These are phyloP conservation scores for Acrocephalus arundinaceus DNA, from an alignment of 2,113 vertebrate species.

Conservation along the genomic window DNA sequence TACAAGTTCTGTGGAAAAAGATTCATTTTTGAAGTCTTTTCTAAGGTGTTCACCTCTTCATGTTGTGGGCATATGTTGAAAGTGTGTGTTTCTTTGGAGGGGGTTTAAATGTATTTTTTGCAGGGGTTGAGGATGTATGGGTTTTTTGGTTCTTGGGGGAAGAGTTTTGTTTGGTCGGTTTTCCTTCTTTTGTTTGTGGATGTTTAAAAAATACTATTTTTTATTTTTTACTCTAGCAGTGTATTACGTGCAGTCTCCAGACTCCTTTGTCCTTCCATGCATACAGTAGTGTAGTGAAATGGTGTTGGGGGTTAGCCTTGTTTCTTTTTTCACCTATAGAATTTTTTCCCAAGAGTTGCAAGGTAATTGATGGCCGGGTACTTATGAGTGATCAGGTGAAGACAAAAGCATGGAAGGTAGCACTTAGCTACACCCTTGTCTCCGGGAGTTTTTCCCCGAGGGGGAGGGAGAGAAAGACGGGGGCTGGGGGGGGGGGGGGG, in stretches of 20 bases:
- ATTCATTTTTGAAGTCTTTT: not conserved
- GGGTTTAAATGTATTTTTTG: not conserved
- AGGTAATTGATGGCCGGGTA: too few relatives aligned
- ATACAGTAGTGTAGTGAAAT: not conserved
- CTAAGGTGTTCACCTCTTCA: not conserved
- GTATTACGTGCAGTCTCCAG: not conserved
- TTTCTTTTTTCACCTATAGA: too few relatives aligned
- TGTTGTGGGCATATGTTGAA: not conserved
- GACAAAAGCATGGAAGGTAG: too few relatives aligned
- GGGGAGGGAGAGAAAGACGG: too few relatives aligned
- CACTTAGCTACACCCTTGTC: too few relatives aligned
- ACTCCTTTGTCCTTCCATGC: not conserved
- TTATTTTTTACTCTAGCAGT: not conserved
- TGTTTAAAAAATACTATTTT: not conserved
- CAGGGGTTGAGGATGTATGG: rapidly evolving
- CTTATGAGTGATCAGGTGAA: too few relatives aligned
- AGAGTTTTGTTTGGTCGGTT: not conserved
- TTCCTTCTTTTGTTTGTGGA: not conserved
- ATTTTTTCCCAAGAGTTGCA: too few relatives aligned
- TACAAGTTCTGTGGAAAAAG: not conserved
- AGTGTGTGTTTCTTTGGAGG: not conserved
- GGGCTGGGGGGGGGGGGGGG: too few relatives aligned
- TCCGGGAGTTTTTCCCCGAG: too few relatives aligned
- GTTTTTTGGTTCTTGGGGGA: not conserved
- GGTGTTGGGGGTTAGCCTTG: too few relatives aligned